Conservation (phyloP, 1,140 invertebrate species). For the Leptinotarsa lineolata region DNA sequence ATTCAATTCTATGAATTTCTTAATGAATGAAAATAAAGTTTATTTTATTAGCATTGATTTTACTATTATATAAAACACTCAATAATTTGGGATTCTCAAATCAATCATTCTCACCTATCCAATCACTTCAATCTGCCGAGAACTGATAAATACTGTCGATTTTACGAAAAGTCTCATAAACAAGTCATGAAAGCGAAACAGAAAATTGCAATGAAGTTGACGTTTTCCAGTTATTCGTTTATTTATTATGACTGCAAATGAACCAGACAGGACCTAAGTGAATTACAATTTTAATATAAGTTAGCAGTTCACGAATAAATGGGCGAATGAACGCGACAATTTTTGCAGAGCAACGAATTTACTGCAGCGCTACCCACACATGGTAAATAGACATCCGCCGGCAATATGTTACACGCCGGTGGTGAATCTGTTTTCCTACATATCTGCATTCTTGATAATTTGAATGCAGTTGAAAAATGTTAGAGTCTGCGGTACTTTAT, state of each 20-base stretch:
- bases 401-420: slow-evolving; percentile 36
- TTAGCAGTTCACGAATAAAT: slow-evolving; percentile 16
- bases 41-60: too few species aligned
- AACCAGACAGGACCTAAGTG: slow-evolving; percentile 15
- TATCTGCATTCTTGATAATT: background rate
- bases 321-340: slow-evolving; percentile 19
- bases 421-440: slow-evolving; percentile 1
- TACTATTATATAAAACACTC: too few species aligned
- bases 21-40: too few species aligned
- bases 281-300: slow-evolving; percentile 29
- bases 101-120: background rate
- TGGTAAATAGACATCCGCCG: slow-evolving; percentile 32
- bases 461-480: too few species aligned
- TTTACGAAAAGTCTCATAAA: background rate
- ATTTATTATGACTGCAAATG: slow-evolving; percentile 26
- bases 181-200: background rate
- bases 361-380: slow-evolving; percentile 27
- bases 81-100: too few species aligned
- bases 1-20: too few species aligned
- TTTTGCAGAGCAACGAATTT: slow-evolving; percentile 28
- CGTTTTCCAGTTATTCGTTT: background rate
- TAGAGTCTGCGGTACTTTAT: too few species aligned
- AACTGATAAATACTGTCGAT: too few species aligned
- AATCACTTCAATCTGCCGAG: too few species aligned
- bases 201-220: background rate